Base-by-base conservation (phyloP, 2,113 vertebrate species). In the Dipodomys ordii region DNA sequence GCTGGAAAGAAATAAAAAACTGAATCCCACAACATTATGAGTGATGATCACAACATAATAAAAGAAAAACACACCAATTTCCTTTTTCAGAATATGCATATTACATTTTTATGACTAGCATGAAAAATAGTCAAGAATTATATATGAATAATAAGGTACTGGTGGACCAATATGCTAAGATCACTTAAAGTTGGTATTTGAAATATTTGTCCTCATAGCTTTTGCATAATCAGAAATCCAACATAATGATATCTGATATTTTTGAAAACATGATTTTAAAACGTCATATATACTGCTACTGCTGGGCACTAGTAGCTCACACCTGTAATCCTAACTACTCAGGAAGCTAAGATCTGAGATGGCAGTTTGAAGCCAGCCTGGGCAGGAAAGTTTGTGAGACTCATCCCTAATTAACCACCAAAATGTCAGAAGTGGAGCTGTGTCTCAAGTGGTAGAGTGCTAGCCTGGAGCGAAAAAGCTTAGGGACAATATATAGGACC, bases 1-100 rank as follows among this genome's bases (percentile, higher is more conserved):
- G 89, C 77, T 92, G 87, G 89, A 94, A 96, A 95, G 67, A 92
- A 94, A 95, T 16, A 25, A 93, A 95, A 87, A 88, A 65, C 35
- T 15, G 3, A 71, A 74, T 82, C 71, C 90, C 76, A 94, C 8
- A 68, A 86, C 44, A 62, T 60, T 91, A 77, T 44, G 77, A 32
- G 83, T 69, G 28, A 49, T 65, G 28, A 16, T 92, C 72, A 80
- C 19, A 95, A 53, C 19, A 57, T 79, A 72, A 86, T 22, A 91
- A 78, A 95, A 80, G 80, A 93, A 3, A 91, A 65, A 49, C 6
- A 12, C 46, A 74, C 16, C 74, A 25, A 30, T 82, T 64, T 86
- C 19, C 18, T 80, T 62, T 74, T 77, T 11, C n/a, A 28, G 19
- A 46, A 76, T 32, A 23, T 20, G 23, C 53, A 22, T 6, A 12